A percentile compares a stretch with the other conserved stretches of the same genome.
Evolutionary conservation across 2,113 vertebrate species (phyloP).

Genomic region (Psophia crepitans): DNA sequence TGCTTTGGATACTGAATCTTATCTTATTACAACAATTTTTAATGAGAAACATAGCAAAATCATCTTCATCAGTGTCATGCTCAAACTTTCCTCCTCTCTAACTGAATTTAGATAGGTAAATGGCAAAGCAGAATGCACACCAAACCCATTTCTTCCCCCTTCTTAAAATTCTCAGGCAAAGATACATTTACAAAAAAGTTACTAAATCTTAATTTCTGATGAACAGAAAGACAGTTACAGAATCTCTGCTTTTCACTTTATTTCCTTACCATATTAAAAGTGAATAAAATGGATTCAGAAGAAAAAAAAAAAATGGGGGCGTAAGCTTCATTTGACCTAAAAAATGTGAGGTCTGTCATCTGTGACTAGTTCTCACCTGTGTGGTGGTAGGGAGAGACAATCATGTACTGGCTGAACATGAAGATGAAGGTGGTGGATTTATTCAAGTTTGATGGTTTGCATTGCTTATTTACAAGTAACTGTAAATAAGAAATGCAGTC

Average conservation of each 20-base stretch:
- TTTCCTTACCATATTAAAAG: background rate
- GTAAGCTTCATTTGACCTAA: background rate
- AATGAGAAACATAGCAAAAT: background rate
- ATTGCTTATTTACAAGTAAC: background rate
- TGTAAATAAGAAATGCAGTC: background rate
- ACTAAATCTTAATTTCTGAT: background rate
- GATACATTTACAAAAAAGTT: background rate
- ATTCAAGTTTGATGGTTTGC: background rate
- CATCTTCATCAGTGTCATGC: background rate
- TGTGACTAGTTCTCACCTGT: background rate
- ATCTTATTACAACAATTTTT: background rate
- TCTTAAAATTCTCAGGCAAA: background rate
- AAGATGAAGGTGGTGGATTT: background rate
- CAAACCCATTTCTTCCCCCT: rapidly evolving
- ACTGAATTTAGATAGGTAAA: background rate
- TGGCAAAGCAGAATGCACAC: background rate
- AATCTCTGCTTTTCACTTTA: background rate
- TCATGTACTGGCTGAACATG: background rate
- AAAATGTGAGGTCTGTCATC: background rate
- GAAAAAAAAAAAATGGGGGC: background rate
- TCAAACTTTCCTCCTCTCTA: background rate
- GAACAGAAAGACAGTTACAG: background rate
- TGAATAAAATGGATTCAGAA: background rate
- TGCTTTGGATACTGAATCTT: background rate
- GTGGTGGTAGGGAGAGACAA: background rate